Conservation (phyloP, 2,113 vertebrate genomes). For the Rafetus swinhoei region DNA sequence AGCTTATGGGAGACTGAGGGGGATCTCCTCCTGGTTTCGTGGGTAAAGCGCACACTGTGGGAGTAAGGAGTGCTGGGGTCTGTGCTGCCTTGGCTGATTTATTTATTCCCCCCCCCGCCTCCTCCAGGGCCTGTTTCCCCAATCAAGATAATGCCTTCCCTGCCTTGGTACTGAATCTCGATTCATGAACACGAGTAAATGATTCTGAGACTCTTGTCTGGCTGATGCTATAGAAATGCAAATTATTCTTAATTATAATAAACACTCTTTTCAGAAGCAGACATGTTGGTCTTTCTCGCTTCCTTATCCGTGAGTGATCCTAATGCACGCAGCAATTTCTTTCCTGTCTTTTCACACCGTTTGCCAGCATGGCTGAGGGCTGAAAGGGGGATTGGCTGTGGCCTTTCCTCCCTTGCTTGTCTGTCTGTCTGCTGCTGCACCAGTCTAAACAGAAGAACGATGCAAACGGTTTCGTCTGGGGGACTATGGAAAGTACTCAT, state of each 20-base stretch:
- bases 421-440: neutral
- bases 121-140: rapidly evolving
- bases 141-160: neutral
- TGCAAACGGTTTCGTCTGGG: neutral
- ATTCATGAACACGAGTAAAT: neutral
- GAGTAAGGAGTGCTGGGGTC: neutral
- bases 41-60: neutral
- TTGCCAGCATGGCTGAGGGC: neutral
- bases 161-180: neutral
- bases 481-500: constrained; percentile 22
- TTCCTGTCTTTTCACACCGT: neutral
- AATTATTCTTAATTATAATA: constrained; percentile 31
- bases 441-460: neutral
- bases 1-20: too few species aligned
- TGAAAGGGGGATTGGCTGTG: rapidly evolving
- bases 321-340: neutral
- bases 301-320: neutral
- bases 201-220: neutral
- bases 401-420: neutral
- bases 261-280: constrained; percentile 16
- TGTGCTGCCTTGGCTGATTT: neutral
- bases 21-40: too few species aligned
- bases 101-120: too few species aligned
- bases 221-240: constrained; percentile 20
- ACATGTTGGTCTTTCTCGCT: neutral